Evolutionary conservation across 2,888 invertebrate genomes (phyloP).

Genomic region (Electrophaes corylata): DNA sequence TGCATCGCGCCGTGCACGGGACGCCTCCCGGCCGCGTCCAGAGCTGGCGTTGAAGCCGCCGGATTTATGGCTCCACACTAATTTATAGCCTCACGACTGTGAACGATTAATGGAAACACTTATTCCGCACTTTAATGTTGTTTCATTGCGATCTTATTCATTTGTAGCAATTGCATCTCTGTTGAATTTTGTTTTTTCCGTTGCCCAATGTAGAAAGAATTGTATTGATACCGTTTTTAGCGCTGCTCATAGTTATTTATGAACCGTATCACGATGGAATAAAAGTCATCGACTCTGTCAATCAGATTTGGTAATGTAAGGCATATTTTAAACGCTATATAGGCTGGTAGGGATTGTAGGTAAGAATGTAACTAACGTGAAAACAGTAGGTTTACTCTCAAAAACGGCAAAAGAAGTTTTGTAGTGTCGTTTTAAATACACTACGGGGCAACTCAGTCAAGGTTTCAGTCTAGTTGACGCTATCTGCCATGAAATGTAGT

Average conservation of each 20-base stretch:
- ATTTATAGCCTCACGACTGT: conserved; percentile 60
- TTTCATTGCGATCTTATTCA: conserved; percentile 36
- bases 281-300: background rate
- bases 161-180: conserved; percentile 16
- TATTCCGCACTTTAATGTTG: conserved; percentile 40
- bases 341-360: no score
- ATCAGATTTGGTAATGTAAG: background rate
- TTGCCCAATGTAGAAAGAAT: background rate
- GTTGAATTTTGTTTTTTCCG: conserved; percentile 1
- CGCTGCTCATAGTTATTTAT: background rate
- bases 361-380: no score
- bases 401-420: no score
- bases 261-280: background rate
- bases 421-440: no score
- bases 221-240: no score
- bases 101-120: conserved; percentile 69
- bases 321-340: no score
- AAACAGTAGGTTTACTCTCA: no score
- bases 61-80: conserved; percentile 70
- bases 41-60: conserved; percentile 57
- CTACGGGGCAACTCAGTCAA: no score
- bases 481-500: no score
- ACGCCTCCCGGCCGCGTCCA: conserved; percentile 54
- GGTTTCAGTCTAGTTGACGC: no score
- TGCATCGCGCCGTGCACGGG: conserved; percentile 40